Percentiles rank a stretch among this genome's conserved stretches.
These are phyloP conservation scores for Drosophila melanosoma DNA, from an alignment of 2,888 invertebrate species.

Conservation along the genomic window DNA sequence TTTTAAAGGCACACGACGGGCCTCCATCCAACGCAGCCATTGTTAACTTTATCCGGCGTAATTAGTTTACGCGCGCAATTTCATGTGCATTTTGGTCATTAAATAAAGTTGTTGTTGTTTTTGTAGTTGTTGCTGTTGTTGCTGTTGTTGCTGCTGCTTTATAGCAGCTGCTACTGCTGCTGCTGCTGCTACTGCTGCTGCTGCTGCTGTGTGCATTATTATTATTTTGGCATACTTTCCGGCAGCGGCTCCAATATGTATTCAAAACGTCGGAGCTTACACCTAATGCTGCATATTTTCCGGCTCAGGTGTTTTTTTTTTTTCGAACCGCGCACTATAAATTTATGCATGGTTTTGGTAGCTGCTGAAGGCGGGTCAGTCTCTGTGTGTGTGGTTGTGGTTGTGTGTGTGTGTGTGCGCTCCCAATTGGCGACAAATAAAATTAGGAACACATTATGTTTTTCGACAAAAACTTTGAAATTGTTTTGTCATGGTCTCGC, in stretches of 20 bases:
- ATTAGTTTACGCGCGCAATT: slow-evolving; percentile 81
- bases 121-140: slow-evolving; percentile 19
- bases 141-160: slow-evolving; percentile 18
- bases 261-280: slow-evolving; percentile 53
- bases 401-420: slow-evolving; percentile 21
- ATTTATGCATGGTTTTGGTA: slow-evolving; percentile 43
- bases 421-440: slow-evolving; percentile 82
- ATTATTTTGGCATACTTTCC: slow-evolving; percentile 72
- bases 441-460: slow-evolving; percentile 81
- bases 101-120: slow-evolving; percentile 43
- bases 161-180: slow-evolving; percentile 27
- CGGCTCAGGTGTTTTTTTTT: slow-evolving; percentile 67
- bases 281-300: slow-evolving; percentile 61
- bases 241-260: slow-evolving; percentile 52
- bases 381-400: background rate
- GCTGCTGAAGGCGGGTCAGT: background rate
- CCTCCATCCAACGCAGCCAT: slow-evolving; percentile 35
- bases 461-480: slow-evolving; percentile 79
- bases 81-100: slow-evolving; percentile 80
- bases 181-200: slow-evolving; percentile 22
- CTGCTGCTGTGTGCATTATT: slow-evolving; percentile 55
- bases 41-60: slow-evolving; percentile 80
- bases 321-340: slow-evolving; percentile 61
- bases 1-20: slow-evolving; percentile 59
- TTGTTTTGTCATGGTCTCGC: slow-evolving; percentile 59